Evolutionary conservation across 2,888 invertebrate species (phyloP).

Genomic region (Halictus ligatus): DNA sequence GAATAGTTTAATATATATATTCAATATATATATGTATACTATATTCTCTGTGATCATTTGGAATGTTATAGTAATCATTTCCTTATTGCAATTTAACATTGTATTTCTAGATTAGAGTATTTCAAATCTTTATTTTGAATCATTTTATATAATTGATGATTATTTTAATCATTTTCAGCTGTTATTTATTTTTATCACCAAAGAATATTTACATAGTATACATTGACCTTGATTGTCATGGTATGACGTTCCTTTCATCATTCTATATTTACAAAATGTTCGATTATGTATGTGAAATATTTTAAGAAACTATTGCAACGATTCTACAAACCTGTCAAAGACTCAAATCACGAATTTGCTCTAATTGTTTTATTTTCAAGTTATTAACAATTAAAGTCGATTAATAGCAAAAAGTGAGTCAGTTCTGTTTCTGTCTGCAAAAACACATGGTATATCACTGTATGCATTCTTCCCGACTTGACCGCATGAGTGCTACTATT

Average conservation of each 20-base stretch:
- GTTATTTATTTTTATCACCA: slow-evolving; percentile 58
- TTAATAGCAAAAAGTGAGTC: neutral
- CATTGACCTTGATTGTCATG: slow-evolving; percentile 40
- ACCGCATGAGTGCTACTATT: neutral
- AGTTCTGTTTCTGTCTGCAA: neutral
- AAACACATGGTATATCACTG: neutral
- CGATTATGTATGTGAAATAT: neutral
- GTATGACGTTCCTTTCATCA: slow-evolving; percentile 57
- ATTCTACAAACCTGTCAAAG: neutral
- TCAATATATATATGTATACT: slow-evolving; percentile 45
- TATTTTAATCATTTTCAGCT: slow-evolving; percentile 31
- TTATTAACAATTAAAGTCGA: neutral
- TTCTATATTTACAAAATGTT: slow-evolving; percentile 19
- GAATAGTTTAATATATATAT: slow-evolving; percentile 48
- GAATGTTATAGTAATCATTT: slow-evolving; percentile 54
- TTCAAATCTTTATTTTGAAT: slow-evolving; percentile 35
- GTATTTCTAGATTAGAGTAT: slow-evolving; percentile 20
- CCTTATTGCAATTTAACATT: slow-evolving; percentile 55
- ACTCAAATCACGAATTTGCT: neutral
- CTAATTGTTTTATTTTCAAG: neutral
- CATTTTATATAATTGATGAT: slow-evolving; percentile 17
- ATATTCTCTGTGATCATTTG: slow-evolving; percentile 63
- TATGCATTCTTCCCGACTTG: neutral
- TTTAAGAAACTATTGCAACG: neutral
- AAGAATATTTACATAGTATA: slow-evolving; percentile 40